Evolutionary conservation across 2,888 invertebrate species (phyloP).

Genomic region (Drosophila nr. perissopoda): DNA sequence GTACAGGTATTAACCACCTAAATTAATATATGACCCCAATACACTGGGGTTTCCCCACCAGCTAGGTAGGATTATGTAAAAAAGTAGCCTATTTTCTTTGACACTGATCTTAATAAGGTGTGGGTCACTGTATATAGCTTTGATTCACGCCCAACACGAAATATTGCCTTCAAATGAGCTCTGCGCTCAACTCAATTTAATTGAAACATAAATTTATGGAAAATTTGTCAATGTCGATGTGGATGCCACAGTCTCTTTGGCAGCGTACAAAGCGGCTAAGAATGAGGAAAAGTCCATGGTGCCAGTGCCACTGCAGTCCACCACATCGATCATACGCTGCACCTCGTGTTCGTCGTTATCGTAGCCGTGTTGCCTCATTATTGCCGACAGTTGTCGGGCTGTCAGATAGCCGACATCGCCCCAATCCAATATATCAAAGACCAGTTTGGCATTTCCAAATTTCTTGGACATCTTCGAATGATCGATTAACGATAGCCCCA

Average conservation of each 20-base stretch:
- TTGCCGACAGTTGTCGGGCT: conserved; percentile 3
- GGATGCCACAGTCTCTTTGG: background rate
- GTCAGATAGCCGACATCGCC: conserved; percentile 8
- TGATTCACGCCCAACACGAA: background rate
- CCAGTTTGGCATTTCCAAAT: conserved; percentile 2
- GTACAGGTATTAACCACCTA: no score
- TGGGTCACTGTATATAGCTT: no score
- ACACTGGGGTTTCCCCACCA: no score
- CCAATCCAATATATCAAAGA: conserved; percentile 19
- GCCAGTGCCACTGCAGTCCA: conserved; percentile 12
- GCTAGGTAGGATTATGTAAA: no score
- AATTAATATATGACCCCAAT: no score
- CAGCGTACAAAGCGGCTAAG: conserved; percentile 9
- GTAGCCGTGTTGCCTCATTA: conserved; percentile 16
- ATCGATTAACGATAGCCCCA: background rate
- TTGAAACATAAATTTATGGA: no score
- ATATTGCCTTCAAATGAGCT: background rate
- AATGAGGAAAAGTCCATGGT: conserved; percentile 14
- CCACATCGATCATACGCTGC: conserved; percentile 5
- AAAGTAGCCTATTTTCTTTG: no score
- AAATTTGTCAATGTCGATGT: background rate
- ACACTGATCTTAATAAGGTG: no score
- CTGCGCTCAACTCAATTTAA: background rate
- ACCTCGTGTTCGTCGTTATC: conserved; percentile 6
- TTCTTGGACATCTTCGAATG: background rate